Base-by-base conservation (phyloP, 2,113 vertebrate genomes). In the Protomyctophum bolini region DNA sequence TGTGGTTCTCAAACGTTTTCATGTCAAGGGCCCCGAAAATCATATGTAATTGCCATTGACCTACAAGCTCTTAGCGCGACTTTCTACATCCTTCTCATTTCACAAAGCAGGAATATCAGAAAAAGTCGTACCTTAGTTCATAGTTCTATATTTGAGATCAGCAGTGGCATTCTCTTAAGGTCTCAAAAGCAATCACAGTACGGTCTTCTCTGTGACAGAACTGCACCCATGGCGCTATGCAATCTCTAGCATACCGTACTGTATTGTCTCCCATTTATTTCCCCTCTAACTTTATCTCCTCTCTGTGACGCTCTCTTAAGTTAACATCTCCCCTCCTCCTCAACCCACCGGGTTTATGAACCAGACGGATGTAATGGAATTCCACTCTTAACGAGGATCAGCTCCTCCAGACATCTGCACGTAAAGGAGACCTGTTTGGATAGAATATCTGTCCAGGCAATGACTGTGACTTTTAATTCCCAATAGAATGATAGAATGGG, bases 101-200 rank as follows among this genome's bases (percentile, higher is more conserved):
- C 33, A 41, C 33, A 41, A 41, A 41, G 33, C 33, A 41, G 33
- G 33, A 41, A 3, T 41, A 4, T 41, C 33, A 4, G 2, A 2
- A 41, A 41, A 41, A 41, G 33, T 41, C 5, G 33, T 41, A 41
- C 21, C 1, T 1, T 41, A 41, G 3, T 41, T 41, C 33, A 41
- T 41, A 41, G 33, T 41, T 41, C 33, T 2, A 79, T 59, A 65
- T 29, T 60, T 70, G 14, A 72, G 70, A 87, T 83, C 79, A 83
- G 77, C 80, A 83, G 81, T 66, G n/a, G 60, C 65, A 63, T 75
- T 77, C 70, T 69, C 70, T 73, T 64, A 52, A 60, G 70, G 80
- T 81, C 67, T 86, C 83, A 72, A 73, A 80, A 77, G 77, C 83
- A 88, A 86, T 89, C 85, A 85, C 87, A n/a, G n/a, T n/a, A 75